Evolutionary conservation across 2,113 vertebrate species (phyloP), one percentile per base, ranked within the genome.

Genomic region (Cisticola juncidis): DNA sequence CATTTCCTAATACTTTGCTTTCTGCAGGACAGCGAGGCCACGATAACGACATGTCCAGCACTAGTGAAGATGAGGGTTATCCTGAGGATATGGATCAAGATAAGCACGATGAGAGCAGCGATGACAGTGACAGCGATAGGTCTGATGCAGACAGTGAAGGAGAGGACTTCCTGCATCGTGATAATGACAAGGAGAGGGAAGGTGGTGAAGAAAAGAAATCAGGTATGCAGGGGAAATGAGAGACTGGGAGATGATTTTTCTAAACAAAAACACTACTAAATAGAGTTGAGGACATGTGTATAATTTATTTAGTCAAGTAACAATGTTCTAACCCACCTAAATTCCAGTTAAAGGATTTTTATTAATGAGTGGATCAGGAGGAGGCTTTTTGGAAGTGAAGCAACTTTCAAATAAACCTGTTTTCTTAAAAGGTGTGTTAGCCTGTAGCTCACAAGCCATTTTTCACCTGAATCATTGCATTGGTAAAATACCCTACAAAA

Each of bases 81-180:
- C 98, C 98, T 84, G 97, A 98, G 44, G 98, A 98, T 74, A 98
- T 98, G 98, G 98, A 98, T 92, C 98, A 98, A 50, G 98, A 98
- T 40, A 98, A 98, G 73, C 98, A 98, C 4, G 97, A 98, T 18
- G 99, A 99, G 64, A 99, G 98, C 9, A 98, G 98, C 33, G 99
- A 98, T 18, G 99, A 99, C 2, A 99, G 99, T 5, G 99, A 99
- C 81, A 98, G 98, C 0, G 99, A 99, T n/a, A 97, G 98, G 26
- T 97, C 98, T 11, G 99, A 99, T 5, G 98, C 98, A 28, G 97
- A 99, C 95, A 96, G 99, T 11, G 99, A 99, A 33, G 98, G 98
- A 1, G 98, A 99, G 77, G 99, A 99, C 6, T 99, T 99, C 29
- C 96, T 98, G 47, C 99, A 99, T 80, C 97, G 98, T 21, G 99